A percentile compares a stretch with the other conserved stretches of the same genome.
Conservation (phyloP, 2,113 vertebrate species). For the Ctenomys sociabilis region DNA sequence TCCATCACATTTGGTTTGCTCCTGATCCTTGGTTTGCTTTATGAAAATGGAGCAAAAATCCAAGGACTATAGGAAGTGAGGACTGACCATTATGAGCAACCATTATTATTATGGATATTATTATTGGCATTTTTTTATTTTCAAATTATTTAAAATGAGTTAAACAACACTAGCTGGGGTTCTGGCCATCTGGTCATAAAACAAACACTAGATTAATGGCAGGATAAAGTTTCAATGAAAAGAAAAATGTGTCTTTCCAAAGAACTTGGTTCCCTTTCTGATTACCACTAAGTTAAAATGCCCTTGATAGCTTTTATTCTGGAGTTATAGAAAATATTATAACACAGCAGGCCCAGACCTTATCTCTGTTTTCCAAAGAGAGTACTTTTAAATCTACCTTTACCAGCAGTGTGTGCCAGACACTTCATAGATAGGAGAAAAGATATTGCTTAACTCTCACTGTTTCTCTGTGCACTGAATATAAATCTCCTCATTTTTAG, state of each 20-base stretch:
- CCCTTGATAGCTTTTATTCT: constrained; percentile 41
- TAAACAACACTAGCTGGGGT: constrained; percentile 24
- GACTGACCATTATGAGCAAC: background rate
- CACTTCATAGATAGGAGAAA: constrained; percentile 20
- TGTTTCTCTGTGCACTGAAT: background rate
- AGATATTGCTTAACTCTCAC: constrained; percentile 63
- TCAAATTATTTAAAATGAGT: constrained; percentile 1
- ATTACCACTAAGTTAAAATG: constrained; percentile 36
- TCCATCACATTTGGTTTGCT: background rate
- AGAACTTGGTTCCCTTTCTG: background rate
- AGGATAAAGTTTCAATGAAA: constrained; percentile 49
- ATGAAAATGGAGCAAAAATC: background rate
- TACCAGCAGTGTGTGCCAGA: constrained; percentile 22
- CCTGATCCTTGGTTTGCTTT: background rate
- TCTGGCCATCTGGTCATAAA: constrained; percentile 39
- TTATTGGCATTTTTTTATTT: constrained; percentile 48
- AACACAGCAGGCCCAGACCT: background rate
- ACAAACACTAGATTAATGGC: background rate
- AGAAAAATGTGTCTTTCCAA: background rate
- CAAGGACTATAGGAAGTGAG: background rate
- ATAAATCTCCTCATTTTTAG: constrained; percentile 50
- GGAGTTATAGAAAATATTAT: background rate
- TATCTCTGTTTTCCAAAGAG: constrained; percentile 41
- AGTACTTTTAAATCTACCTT: constrained; percentile 25
- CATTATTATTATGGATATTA: constrained; percentile 35